A percentile compares a stretch with the other conserved stretches of the same genome.
These are phyloP conservation scores for Eueides isabella DNA, from an alignment of 1,140 invertebrate genomes.

Conservation along the genomic window DNA sequence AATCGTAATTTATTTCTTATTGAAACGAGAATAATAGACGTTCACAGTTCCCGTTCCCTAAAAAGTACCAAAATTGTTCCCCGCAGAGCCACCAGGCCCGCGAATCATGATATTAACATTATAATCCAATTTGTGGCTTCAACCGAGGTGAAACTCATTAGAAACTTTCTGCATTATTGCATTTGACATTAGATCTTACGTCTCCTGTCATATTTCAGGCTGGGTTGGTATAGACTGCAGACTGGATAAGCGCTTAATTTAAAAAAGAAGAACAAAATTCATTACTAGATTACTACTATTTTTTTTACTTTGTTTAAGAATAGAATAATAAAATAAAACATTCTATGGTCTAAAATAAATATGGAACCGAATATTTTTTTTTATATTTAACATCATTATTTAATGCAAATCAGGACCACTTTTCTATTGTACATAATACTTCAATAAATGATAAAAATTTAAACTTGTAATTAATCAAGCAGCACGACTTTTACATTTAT, in stretches of 20 bases:
- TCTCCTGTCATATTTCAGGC: constrained; percentile 7
- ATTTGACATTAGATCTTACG: constrained; percentile 59
- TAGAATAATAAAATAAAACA: too few relatives aligned
- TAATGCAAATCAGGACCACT: too few relatives aligned
- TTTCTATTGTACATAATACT: too few relatives aligned
- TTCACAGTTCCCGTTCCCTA: constrained; percentile 50
- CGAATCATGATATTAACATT: constrained; percentile 75
- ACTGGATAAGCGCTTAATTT: not conserved
- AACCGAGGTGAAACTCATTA: constrained; percentile 71
- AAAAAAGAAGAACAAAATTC: too few relatives aligned
- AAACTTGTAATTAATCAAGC: too few relatives aligned
- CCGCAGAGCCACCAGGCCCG: constrained; percentile 53
- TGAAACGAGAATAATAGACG: constrained; percentile 79
- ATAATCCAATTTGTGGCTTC: constrained; percentile 76
- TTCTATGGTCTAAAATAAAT: too few relatives aligned
- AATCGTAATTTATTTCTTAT: constrained; percentile 82
- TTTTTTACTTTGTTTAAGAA: too few relatives aligned
- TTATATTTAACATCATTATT: too few relatives aligned
- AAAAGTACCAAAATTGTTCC: constrained; percentile 65
- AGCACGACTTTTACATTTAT: too few relatives aligned
- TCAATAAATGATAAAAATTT: too few relatives aligned
- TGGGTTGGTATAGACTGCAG: not conserved
- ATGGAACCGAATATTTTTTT: too few relatives aligned
- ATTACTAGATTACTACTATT: too few relatives aligned
- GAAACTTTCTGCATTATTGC: constrained; percentile 71